Conservation (phyloP, 2,113 vertebrate genomes). For the Tauraco erythrolophus region DNA sequence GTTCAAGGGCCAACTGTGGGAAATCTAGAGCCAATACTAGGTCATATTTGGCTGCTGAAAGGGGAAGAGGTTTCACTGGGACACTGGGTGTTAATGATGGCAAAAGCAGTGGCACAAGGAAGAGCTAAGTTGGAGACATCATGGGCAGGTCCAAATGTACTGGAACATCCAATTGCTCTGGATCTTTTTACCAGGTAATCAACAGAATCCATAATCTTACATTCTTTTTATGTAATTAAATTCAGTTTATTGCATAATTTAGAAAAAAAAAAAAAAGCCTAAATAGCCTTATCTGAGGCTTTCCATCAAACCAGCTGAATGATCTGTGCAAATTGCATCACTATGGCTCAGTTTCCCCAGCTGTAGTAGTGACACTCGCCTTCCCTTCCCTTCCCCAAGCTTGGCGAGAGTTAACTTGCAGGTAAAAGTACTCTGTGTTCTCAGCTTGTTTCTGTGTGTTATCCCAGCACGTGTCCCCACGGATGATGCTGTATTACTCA, state of each 20-base stretch:
- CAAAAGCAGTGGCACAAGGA: neutral
- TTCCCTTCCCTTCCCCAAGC: neutral
- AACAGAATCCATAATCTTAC: neutral
- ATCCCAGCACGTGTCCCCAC: conserved; percentile 6
- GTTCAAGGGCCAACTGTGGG: neutral
- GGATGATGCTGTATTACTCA: conserved; percentile 61
- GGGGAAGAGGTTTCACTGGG: fast-evolving
- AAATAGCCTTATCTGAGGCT: neutral
- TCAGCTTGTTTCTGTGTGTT: neutral
- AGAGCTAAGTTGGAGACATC: fast-evolving
- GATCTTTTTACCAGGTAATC: neutral
- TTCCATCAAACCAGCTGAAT: neutral
- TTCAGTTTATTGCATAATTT: neutral
- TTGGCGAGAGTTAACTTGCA: neutral
- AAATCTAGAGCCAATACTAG: fast-evolving
- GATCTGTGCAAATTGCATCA: fast-evolving
- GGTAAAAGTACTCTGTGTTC: conserved; percentile 5
- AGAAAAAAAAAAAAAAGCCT: neutral
- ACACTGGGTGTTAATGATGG: no score
- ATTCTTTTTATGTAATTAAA: neutral
- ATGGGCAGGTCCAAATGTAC: neutral
- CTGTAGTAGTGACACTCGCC: neutral
- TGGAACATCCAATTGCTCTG: fast-evolving
- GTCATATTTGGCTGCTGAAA: neutral
- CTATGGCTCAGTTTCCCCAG: neutral